Evolutionary conservation across 1,140 invertebrate genomes (phyloP), one percentile per base, ranked within the genome.

Genomic region (Trinorchestia longiramus): DNA sequence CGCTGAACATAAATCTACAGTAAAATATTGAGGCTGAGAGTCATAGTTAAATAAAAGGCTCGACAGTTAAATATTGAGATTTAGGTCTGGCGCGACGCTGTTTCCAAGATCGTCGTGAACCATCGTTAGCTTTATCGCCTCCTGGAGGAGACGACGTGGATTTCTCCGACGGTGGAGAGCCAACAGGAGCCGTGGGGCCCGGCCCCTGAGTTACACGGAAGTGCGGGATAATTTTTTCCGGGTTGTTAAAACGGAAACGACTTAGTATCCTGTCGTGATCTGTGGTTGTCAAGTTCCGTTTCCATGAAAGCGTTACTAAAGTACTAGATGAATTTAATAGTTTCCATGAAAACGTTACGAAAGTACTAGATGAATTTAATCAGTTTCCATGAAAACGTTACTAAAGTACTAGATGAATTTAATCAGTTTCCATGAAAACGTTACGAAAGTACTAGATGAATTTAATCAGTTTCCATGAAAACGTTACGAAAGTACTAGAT

Each of bases 241-340:
- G 92, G 44, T 94, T 8, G 44, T 94, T 94, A 6, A 47, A 43
- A 36, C 41, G 41, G 43, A 94, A 94, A 19, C 92, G 43, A 40
- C 92, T 94, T 19, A 94, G 40, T 43, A 47, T 94, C 15, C 43
- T 40, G 43, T 94, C 43, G 92, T 94, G 92, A 94, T 47, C 92
- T 94, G 40, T 45, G 40, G 28, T 77, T 77, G 62, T 1, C 62
- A 77, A 77, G 28, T 3, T 77, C 62, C 62, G 62, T 77, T 15
- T 77, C 62, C 62, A 36, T 77, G 62, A 77, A 77, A 23, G 15
- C 62, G 62, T 15, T 11, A 15, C 62, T 11, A 3, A 77, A 36
- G 62, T 77, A 23, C 36, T 19, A 77, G 15, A 53, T n/a, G n/a
- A n/a, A n/a, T n/a, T n/a, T n/a, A n/a, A n/a, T n/a, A n/a, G n/a